Percentiles rank a stretch among this genome's conserved stretches.
Evolutionary conservation across 2,888 invertebrate species (phyloP).

Genomic region (Isoperla grammatica): DNA sequence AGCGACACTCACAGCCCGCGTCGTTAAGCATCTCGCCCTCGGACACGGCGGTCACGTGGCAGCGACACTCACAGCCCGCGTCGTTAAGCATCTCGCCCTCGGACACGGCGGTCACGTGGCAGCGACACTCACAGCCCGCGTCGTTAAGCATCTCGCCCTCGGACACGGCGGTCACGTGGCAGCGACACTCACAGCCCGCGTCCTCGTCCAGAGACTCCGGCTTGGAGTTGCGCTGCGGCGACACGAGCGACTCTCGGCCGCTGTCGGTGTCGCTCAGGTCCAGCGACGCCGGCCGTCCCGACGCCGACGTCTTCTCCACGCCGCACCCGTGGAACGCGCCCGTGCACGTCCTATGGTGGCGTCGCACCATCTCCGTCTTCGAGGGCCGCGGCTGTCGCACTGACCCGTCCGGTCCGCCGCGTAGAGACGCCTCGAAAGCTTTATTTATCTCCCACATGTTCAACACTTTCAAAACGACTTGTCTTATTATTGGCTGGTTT

Average conservation of each 20-base stretch:
- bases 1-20: too few relatives aligned
- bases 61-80: too few relatives aligned
- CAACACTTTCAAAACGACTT: background rate
- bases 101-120: background rate
- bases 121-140: constrained; percentile 8
- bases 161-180: constrained; percentile 41
- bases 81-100: background rate
- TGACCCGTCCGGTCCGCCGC: constrained; percentile 28
- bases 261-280: constrained; percentile 28
- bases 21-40: background rate
- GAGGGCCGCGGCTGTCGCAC: constrained; percentile 6
- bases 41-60: background rate
- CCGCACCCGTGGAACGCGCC: constrained; percentile 73
- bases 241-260: constrained; percentile 28
- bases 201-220: constrained; percentile 42
- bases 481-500: background rate
- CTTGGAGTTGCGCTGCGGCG: constrained; percentile 42
- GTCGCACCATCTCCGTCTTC: constrained; percentile 16
- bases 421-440: constrained; percentile 32
- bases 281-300: background rate
- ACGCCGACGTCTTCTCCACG: constrained; percentile 45
- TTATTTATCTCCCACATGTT: constrained; percentile 27
- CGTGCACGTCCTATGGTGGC: constrained; percentile 66
- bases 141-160: constrained; percentile 41
- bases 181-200: too few relatives aligned